These are phyloP conservation scores for Ichneumoninae sp. DNA, from an alignment of 2,888 invertebrate genomes.

Conservation along the genomic window DNA sequence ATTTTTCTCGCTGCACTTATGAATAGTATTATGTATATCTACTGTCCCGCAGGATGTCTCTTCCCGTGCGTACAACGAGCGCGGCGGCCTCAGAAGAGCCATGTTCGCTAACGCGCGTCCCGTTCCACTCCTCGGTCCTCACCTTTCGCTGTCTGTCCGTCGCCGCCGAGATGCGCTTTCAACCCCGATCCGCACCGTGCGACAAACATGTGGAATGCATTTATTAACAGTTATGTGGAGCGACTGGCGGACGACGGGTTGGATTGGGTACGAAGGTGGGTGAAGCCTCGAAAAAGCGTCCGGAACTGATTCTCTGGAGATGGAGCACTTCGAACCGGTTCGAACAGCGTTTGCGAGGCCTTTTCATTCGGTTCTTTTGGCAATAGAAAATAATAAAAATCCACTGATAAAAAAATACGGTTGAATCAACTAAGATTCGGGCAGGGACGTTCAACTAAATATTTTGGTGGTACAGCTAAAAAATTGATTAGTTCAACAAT, in stretches of 20 bases:
- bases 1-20: conserved; percentile 49
- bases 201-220: conserved; percentile 63
- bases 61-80: conserved; percentile 21
- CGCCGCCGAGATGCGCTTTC: conserved; percentile 9
- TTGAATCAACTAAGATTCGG: too few relatives aligned
- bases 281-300: background rate
- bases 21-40: conserved; percentile 66
- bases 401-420: too few relatives aligned
- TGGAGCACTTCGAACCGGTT: background rate
- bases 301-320: background rate
- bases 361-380: background rate
- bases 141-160: conserved; percentile 9
- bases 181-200: background rate
- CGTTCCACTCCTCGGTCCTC: background rate
- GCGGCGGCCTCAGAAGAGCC: background rate
- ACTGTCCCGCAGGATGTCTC: conserved; percentile 43
- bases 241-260: conserved; percentile 8
- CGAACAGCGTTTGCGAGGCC: background rate
- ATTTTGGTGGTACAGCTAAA: too few relatives aligned
- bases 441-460: too few relatives aligned
- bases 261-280: background rate
- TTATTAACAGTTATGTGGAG: conserved; percentile 64
- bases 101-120: background rate
- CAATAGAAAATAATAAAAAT: too few relatives aligned
- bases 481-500: too few relatives aligned